Evolutionary conservation across 2,113 vertebrate species (phyloP), one percentile per base, ranked within the genome.

Genomic region (Pogona vitticeps): DNA sequence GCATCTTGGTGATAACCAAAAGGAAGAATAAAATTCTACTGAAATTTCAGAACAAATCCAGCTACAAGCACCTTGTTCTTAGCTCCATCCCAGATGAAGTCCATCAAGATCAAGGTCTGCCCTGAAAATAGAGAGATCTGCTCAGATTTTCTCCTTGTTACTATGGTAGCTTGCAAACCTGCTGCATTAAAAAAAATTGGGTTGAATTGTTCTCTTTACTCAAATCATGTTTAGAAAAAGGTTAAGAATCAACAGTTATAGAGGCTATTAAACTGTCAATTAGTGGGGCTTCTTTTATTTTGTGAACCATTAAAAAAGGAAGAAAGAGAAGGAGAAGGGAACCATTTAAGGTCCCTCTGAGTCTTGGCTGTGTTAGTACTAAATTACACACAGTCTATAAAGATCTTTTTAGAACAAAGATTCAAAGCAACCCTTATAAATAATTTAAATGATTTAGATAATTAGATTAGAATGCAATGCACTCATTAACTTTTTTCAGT

Each of bases 141-240:
- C 42, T 91, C 40, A 86, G 90, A 92, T 83, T 76, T 13, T 90
- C 15, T 79, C 89, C 86, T 88, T 92, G 91, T 94, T 92, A 85
- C 91, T 94, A 93, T 94, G 91, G 93, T 36, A 95, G 93, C 94
- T 90, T 58, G 88, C 76, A 88, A 92, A 92, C 84, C 33, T 83
- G 83, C 89, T 92, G 84, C 89, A 91, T 77, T 52, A 61, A 82
- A 14, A 28, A 85, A 87, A 81, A 91, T 85, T 88, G 87, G 89
- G 33, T 58, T 88, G 82, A 92, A 84, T 90, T 88, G 85, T 88
- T 90, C 58, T 90, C 91, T 90, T 83, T 92, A 90, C 90, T 93
- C 84, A 94, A 90, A 82, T 90, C 70, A 88, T 73, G 89, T 88
- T 90, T 89, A 83, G 86, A 90, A 91, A 83, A 91, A 93, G 87